Base-by-base conservation (phyloP, 2,797 vertebrate species). In the Falco biarmicus region DNA sequence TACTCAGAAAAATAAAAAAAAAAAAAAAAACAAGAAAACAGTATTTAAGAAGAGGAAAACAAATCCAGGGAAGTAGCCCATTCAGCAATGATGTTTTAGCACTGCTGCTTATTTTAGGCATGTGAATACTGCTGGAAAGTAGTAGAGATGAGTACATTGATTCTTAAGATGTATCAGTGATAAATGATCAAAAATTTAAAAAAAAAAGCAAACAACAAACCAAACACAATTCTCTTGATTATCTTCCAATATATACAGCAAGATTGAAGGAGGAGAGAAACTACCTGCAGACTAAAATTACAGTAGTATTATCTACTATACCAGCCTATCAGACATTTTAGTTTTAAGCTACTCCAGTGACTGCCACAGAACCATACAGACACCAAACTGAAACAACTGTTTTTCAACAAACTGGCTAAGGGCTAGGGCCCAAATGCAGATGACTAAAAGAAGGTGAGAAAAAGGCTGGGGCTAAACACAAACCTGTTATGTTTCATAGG, bases 11-110 rank as follows among this genome's bases (percentile, higher is more conserved):
- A 50, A 11, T 20, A 34, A 34, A 34, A 71, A 81, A 90, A 84
- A 50, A 48, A 90, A 84, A 50, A 48, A 32, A 90, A 82, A 41
- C 48, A 88, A 84, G 2, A 31, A 86, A 90, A 76, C 18, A 79
- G 12, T 66, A 63, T 66, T 92, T 60, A 92, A 82, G 66, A 78
- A 32, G 12, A 84, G 34, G 39, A 96, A 96, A 96, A 96, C 20
- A 87, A 84, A 68, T 57, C 66, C 53, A 77, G 32, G 63, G 56
- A 93, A 95, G 19, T 34, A 92, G 74, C 18, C 15, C 32, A n/a
- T 74, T 89, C 39, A 80, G 28, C 1, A 2, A 31, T 56, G 32
- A 54, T 47, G 15, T 74, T 88, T 91, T 91, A 56, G 11, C 31
- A 12, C 54, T 89, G 11, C 13, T 79, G 39, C 20, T 89, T 89